phyloP scores from a whole-genome alignment of 2,888 invertebrate species.

The Andrena praecox region DNA sequence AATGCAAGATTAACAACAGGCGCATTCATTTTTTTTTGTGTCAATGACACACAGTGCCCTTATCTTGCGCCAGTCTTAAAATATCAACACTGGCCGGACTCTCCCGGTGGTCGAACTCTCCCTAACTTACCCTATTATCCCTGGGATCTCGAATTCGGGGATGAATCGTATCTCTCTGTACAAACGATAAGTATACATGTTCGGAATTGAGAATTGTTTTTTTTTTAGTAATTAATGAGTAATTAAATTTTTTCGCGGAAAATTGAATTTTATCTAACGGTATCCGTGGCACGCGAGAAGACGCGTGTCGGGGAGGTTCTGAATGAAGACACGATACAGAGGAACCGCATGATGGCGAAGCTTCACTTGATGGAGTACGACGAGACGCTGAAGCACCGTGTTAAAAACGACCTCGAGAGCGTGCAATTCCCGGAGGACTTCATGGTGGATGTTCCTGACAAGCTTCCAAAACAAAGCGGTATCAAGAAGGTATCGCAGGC shows the following conservation, averaged over 20 bases:
- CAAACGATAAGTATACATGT: too few species aligned
- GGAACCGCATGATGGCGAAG: constrained; percentile 76
- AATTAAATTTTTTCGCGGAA: constrained; percentile 1
- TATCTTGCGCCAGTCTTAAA: too few species aligned
- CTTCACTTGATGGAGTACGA: constrained; percentile 81
- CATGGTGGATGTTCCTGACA: constrained; percentile 81
- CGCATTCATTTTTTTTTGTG: too few species aligned
- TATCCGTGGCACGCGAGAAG: constrained; percentile 33
- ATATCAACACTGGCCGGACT: too few species aligned
- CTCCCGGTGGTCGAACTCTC: too few species aligned
- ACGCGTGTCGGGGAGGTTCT: constrained; percentile 69
- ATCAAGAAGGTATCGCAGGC: constrained; percentile 84
- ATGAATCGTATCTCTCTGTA: too few species aligned
- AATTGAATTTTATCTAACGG: background rate
- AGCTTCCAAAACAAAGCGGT: constrained; percentile 79
- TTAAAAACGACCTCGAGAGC: constrained; percentile 84
- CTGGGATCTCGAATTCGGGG: too few species aligned
- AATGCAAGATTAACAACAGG: too few species aligned
- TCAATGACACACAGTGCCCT: too few species aligned
- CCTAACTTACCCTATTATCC: too few species aligned
- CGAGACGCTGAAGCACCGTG: constrained; percentile 84
- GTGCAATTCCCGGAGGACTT: constrained; percentile 84
- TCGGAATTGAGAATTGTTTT: too few species aligned
- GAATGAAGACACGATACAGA: constrained; percentile 73
- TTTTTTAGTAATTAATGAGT: too few species aligned